Evolutionary conservation across 2,113 vertebrate genomes (phyloP), one percentile per base, ranked within the genome.

Genomic region (Nerophis lumbriciformis): DNA sequence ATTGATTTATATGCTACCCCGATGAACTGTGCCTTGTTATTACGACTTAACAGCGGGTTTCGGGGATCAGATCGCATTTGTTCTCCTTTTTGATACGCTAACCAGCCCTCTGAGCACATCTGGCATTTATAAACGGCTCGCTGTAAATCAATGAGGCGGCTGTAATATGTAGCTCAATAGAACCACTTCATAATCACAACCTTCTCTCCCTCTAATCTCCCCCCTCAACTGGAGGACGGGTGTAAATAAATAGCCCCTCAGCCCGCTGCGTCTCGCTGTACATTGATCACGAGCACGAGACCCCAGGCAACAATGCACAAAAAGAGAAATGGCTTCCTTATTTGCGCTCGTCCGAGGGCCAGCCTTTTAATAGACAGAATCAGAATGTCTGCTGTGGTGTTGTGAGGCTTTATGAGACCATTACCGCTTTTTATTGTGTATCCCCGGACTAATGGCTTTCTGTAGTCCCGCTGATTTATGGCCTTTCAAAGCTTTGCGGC

Each of bases 381-480:
- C 76, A 81, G 80, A 84, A 86, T 80, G 85, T 85, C 77, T 83
- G 83, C 76, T 72, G 82, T 75, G 70, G 78, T 83, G 74, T 82
- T 78, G 83, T 80, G 75, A 11, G 80, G 77, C 79, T 90, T 89
- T 90, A 88, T 85, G 88, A 87, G 85, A 81, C 86, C 84, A 86
- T 87, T 88, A 88, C 72, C 47, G 67, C 74, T 83, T 87, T 82
- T 89, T 87, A 88, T 87, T 81, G 85, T 84, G 80, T 86, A 88
- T 86, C 81, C 74, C 79, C 61, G 72, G 70, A 85, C 88, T 87
- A 90, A 89, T 90, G 88, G 85, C 70, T 83, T 87, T 86, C 82
- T 76, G 77, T 81, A 79, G 81, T 83, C 71, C 60, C 53, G 58
- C 68, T 87, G 85, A 89, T 88, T 88, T 89, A 88, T 72, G 36